Percentiles rank a stretch among this genome's conserved stretches.
phyloP scores from a whole-genome alignment of 2,113 vertebrate species.

The Hippoglossus stenolepis region DNA sequence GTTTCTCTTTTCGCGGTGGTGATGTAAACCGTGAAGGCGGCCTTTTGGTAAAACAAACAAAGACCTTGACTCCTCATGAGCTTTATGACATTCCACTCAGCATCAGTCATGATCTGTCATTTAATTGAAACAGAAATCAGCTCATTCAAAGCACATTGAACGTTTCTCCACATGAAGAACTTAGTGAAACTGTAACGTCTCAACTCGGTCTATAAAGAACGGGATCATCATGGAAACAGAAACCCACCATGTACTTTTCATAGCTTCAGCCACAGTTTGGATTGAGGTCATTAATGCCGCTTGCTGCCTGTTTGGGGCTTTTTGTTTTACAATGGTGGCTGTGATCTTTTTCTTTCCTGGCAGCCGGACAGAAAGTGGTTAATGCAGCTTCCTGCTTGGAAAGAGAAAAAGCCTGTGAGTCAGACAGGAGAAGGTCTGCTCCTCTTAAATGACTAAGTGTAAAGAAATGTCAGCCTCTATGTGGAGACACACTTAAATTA shows the following conservation, averaged over 20 bases:
- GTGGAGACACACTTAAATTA: neutral
- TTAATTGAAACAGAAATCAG: neutral
- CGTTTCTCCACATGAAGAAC: neutral
- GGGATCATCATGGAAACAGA: conserved; percentile 47
- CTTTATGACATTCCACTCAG: neutral
- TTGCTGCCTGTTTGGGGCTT: conserved; percentile 24
- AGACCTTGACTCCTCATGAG: neutral
- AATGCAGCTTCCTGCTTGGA: conserved; percentile 50
- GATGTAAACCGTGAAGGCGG: neutral
- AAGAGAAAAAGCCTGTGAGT: neutral
- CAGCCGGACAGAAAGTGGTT: conserved; percentile 64
- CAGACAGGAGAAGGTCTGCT: conserved; percentile 9
- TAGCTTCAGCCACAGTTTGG: conserved; percentile 3
- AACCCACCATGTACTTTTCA: conserved; percentile 45
- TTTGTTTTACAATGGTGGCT: conserved; percentile 37
- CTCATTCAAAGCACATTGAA: neutral
- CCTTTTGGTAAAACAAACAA: neutral
- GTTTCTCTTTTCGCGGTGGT: conserved; percentile 3
- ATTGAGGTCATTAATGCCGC: conserved; percentile 39
- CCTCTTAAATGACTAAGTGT: conserved; percentile 25
- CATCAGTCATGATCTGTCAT: neutral
- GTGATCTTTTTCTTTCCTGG: conserved; percentile 70
- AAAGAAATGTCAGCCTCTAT: neutral
- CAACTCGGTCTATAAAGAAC: neutral
- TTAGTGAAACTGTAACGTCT: too few relatives aligned